Conservation (phyloP, 2,797 vertebrate genomes). For the Mormyrops attenuatus region DNA sequence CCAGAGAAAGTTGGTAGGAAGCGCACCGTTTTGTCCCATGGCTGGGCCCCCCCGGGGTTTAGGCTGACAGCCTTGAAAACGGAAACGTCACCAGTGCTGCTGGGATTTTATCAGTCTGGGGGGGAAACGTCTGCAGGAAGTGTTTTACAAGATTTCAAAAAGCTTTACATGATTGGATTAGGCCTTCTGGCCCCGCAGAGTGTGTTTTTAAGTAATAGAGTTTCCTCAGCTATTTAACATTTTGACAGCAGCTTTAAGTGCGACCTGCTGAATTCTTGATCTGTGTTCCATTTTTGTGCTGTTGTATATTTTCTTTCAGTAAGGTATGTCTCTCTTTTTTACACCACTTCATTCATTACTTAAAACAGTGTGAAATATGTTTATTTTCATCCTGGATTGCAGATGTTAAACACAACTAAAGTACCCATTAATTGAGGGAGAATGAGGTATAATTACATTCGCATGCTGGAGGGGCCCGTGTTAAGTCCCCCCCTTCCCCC, state of each 20-base stretch:
- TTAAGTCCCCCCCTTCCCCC: background rate
- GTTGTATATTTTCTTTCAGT: background rate
- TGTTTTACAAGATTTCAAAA: constrained; percentile 16
- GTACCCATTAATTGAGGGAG: background rate
- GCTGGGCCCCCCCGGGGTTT: background rate
- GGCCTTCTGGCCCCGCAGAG: background rate
- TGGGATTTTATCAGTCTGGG: constrained; percentile 14
- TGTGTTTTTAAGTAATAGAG: constrained; percentile 1
- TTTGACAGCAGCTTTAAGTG: background rate
- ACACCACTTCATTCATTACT: background rate
- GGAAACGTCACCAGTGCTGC: background rate
- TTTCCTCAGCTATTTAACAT: background rate
- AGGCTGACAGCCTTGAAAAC: constrained; percentile 4
- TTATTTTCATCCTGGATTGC: background rate
- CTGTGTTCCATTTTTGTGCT: background rate
- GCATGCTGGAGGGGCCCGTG: background rate
- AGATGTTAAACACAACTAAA: background rate
- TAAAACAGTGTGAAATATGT: background rate
- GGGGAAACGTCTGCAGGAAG: constrained; percentile 17
- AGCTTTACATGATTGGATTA: background rate
- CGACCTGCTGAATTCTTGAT: background rate
- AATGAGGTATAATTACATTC: background rate
- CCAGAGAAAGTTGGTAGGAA: background rate
- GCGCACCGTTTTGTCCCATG: too few species aligned
- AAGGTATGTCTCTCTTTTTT: background rate